These are phyloP conservation scores for Gymnosoma rotundatum DNA, from an alignment of 2,888 invertebrate species.

Conservation along the genomic window DNA sequence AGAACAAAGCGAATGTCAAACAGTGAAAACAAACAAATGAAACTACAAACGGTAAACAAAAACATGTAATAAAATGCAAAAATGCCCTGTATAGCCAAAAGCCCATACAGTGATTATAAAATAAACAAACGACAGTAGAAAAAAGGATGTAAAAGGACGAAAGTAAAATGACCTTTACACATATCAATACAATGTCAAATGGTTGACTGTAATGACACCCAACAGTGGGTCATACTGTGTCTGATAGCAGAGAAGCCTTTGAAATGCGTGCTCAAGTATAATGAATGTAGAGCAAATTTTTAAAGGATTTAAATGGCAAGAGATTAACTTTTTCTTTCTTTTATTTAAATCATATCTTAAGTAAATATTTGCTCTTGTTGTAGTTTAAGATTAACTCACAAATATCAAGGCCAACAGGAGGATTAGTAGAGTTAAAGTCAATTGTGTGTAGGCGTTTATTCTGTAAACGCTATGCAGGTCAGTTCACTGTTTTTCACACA, in stretches of 20 bases:
- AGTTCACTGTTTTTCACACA: neutral
- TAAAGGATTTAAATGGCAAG: constrained; percentile 60
- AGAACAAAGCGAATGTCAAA: constrained; percentile 36
- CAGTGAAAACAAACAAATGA: constrained; percentile 26
- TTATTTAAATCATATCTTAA: constrained; percentile 42
- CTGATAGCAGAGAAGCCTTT: constrained; percentile 29
- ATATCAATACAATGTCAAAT: constrained; percentile 31
- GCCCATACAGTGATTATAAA: constrained; percentile 28
- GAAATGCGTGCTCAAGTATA: neutral
- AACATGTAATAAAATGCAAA: constrained; percentile 57
- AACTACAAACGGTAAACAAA: constrained; percentile 32
- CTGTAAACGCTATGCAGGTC: constrained; percentile 36
- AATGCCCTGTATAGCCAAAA: constrained; percentile 26
- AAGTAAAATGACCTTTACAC: constrained; percentile 9
- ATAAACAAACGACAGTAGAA: constrained; percentile 15
- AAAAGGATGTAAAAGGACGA: constrained; percentile 11
- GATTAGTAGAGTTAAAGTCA: constrained; percentile 49
- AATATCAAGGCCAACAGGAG: constrained; percentile 75
- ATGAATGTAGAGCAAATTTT: constrained; percentile 33
- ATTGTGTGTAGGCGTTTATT: constrained; percentile 47
- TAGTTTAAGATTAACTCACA: constrained; percentile 70
- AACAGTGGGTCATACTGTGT: constrained; percentile 47
- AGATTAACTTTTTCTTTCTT: constrained; percentile 59
- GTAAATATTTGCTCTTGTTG: constrained; percentile 76
- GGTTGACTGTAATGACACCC: constrained; percentile 46